Conservation (phyloP, 1,140 invertebrate species). For the Panagrolaimus sp. region DNA sequence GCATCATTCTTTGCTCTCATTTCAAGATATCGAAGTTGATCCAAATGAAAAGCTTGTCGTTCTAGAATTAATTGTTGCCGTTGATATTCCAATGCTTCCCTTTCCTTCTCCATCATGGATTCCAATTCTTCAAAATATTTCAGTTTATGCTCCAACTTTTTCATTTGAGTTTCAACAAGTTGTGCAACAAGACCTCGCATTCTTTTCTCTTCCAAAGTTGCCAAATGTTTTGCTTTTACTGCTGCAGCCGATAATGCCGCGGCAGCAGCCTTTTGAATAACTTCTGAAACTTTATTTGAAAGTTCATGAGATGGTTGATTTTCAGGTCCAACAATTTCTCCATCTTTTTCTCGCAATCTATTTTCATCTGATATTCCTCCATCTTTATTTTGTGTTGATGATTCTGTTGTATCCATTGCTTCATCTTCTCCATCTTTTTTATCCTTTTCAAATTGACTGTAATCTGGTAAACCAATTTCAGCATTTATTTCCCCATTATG, state of each 20-base stretch:
- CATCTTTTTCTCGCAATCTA: constrained; percentile 16
- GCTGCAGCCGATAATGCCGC: constrained; percentile 90
- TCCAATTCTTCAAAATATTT: constrained; percentile 97
- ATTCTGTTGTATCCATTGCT: constrained; percentile 26
- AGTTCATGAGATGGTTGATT: constrained; percentile 41
- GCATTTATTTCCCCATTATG: constrained; percentile 75
- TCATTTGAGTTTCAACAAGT: constrained; percentile 89
- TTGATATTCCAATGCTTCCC: constrained; percentile 91
- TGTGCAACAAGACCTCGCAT: constrained; percentile 94
- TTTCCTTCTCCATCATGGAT: constrained; percentile 94
- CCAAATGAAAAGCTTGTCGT: constrained; percentile 93
- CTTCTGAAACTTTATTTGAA: constrained; percentile 65
- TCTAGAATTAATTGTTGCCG: constrained; percentile 93
- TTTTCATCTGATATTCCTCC: constrained; percentile 10
- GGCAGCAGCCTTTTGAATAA: constrained; percentile 87
- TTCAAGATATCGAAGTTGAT: constrained; percentile 92
- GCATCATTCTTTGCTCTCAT: constrained; percentile 75
- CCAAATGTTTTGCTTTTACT: constrained; percentile 96
- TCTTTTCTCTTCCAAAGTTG: constrained; percentile 92
- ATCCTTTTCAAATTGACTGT: constrained; percentile 66
- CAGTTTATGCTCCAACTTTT: constrained; percentile 94
- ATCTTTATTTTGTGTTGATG: no score
- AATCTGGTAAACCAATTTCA: constrained; percentile 67
- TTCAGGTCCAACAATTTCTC: constrained; percentile 21
- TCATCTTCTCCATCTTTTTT: constrained; percentile 56